These are phyloP conservation scores for Oryzias sinensis DNA, from an alignment of 2,797 vertebrate species.

Conservation along the genomic window DNA sequence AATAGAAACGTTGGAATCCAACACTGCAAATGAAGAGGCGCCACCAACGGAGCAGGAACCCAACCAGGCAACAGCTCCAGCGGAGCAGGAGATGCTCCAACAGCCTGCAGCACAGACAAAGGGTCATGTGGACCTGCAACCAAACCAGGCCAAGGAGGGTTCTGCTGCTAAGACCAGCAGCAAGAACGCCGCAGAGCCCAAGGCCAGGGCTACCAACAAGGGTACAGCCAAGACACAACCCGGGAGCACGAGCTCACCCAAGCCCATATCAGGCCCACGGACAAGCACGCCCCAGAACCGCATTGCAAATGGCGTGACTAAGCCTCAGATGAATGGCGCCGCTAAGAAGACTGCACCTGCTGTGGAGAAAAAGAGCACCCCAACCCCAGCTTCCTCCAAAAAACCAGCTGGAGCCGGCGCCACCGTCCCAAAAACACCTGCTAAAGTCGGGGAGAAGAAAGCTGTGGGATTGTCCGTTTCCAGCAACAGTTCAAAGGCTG, in stretches of 20 bases:
- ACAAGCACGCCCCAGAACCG: constrained; percentile 66
- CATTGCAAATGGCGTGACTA: constrained; percentile 70
- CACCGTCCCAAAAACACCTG: constrained; percentile 34
- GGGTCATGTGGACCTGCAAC: constrained; percentile 43
- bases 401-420: constrained; percentile 44
- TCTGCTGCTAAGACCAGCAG: constrained; percentile 56
- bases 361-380: constrained; percentile 61
- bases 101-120: constrained; percentile 34
- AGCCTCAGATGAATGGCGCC: constrained; percentile 73
- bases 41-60: constrained; percentile 57
- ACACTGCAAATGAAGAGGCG: constrained; percentile 60
- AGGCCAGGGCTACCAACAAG: constrained; percentile 74
- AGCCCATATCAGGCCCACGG: constrained; percentile 55
- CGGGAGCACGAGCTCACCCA: constrained; percentile 36
- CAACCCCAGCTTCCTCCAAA: constrained; percentile 52
- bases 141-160: constrained; percentile 45
- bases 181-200: constrained; percentile 68
- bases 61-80: constrained; percentile 50
- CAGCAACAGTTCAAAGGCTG: constrained; percentile 59
- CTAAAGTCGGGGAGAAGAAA: constrained; percentile 74
- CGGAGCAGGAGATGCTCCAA: constrained; percentile 42
- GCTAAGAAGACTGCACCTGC: constrained; percentile 66
- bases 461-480: constrained; percentile 28
- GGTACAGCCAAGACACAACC: constrained; percentile 69
- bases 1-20: constrained; percentile 75